phyloP scores from a whole-genome alignment of 2,888 invertebrate genomes.

The Chironomus riparius region DNA sequence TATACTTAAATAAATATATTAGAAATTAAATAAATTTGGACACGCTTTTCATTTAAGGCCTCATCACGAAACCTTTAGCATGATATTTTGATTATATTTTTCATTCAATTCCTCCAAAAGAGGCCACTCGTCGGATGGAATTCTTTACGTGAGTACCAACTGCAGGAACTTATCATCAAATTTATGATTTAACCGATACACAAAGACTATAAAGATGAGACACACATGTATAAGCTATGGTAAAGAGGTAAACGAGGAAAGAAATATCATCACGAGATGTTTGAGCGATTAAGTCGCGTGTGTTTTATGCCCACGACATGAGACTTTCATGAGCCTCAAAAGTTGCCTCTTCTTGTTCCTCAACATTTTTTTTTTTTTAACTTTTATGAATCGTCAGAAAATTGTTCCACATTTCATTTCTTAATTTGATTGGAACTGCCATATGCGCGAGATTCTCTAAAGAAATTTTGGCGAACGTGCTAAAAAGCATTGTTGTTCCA shows the following conservation, averaged over 20 bases:
- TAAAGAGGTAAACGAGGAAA: neutral
- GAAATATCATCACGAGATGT: too few relatives aligned
- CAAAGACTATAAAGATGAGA: neutral
- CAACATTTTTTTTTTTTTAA: neutral
- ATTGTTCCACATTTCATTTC: neutral
- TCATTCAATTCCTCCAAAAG: neutral
- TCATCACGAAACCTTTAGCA: slow-evolving; percentile 6
- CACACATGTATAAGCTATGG: neutral
- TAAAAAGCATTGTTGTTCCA: too few relatives aligned
- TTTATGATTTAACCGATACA: neutral
- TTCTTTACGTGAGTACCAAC: neutral
- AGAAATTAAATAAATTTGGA: slow-evolving; percentile 26
- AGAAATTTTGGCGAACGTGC: too few relatives aligned
- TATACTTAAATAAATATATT: slow-evolving; percentile 21
- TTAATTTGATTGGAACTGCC: too few relatives aligned
- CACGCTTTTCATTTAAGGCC: slow-evolving; percentile 21
- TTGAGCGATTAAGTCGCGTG: neutral
- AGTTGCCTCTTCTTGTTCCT: too few relatives aligned
- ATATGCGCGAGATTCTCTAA: too few relatives aligned
- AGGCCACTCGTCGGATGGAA: neutral
- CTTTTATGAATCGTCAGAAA: neutral
- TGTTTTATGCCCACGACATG: neutral
- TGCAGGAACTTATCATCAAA: slow-evolving; percentile 10
- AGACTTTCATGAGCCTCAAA: neutral
- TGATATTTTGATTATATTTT: slow-evolving; percentile 22